Conservation (phyloP, 2,888 invertebrate species). For the Schizaphis graminum region DNA sequence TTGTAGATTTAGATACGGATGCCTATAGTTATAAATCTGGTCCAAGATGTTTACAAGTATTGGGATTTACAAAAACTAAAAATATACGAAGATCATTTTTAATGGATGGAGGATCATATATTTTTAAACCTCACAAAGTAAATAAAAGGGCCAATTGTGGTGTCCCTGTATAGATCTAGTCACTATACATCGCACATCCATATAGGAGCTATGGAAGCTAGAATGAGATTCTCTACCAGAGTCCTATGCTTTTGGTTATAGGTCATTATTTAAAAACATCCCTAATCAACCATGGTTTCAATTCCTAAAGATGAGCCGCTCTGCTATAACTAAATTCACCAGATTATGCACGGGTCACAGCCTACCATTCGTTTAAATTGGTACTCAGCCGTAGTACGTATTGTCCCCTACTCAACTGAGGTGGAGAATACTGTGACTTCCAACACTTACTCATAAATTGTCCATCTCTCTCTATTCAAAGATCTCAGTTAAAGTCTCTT, state of each 20-base stretch:
- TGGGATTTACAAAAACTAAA: slow-evolving; percentile 77
- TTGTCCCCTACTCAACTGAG: neutral
- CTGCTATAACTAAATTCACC: neutral
- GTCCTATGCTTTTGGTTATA: neutral
- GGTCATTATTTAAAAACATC: too few species aligned
- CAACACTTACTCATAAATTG: too few species aligned
- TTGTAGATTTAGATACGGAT: slow-evolving; percentile 73
- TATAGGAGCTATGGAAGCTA: too few species aligned
- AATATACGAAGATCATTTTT: slow-evolving; percentile 75
- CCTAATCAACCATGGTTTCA: neutral
- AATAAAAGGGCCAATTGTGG: slow-evolving; percentile 68
- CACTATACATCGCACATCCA: too few species aligned
- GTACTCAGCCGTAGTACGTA: neutral
- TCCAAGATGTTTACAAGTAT: slow-evolving; percentile 77
- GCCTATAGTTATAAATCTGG: slow-evolving; percentile 76
- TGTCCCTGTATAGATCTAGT: too few species aligned
- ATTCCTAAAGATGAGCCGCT: neutral
- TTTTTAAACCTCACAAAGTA: slow-evolving; percentile 73
- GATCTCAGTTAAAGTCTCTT: neutral
- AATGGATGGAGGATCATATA: slow-evolving; percentile 74
- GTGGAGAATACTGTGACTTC: too few species aligned
- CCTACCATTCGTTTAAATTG: neutral
- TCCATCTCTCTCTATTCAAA: neutral
- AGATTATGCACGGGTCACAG: neutral
- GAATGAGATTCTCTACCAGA: neutral